Conservation (phyloP, 2,113 vertebrate genomes). For the Chaenocephalus aceratus region DNA sequence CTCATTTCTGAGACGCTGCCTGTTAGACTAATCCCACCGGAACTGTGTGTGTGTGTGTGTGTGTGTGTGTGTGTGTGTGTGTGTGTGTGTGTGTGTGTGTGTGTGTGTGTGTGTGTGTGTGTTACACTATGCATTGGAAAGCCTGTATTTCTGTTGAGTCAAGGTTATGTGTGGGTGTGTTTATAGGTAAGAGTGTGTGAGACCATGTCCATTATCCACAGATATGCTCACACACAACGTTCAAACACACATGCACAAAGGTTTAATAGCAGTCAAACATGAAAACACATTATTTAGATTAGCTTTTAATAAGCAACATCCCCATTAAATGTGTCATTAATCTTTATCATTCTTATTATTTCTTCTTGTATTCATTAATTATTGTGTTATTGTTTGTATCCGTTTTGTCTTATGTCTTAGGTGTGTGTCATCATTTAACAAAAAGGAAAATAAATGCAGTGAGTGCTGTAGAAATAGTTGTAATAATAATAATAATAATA, state of each 20-base stretch:
- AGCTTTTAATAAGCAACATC: no score
- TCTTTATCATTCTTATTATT: no score
- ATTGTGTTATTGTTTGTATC: background rate
- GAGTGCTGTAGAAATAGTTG: background rate
- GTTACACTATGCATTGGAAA: background rate
- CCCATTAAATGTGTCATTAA: no score
- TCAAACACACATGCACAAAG: background rate
- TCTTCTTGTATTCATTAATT: no score
- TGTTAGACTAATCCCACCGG: conserved; percentile 45
- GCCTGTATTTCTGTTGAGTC: conserved; percentile 37
- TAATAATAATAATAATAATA: background rate
- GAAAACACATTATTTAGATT: no score
- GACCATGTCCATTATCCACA: background rate
- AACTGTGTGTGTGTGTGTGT: conserved; percentile 21
- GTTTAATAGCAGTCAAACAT: background rate
- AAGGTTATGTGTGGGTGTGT: conserved; percentile 22
- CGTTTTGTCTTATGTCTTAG: background rate
- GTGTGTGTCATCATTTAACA: background rate
- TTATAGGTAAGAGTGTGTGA: conserved; percentile 18
- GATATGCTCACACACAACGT: no score
- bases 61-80: conserved; percentile 9
- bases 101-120: conserved; percentile 16
- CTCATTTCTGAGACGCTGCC: conserved; percentile 52
- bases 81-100: background rate
- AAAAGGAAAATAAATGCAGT: background rate